A percentile compares a stretch with the other conserved stretches of the same genome.
phyloP scores from a whole-genome alignment of 2,113 vertebrate genomes.

The Percina caprodes region DNA sequence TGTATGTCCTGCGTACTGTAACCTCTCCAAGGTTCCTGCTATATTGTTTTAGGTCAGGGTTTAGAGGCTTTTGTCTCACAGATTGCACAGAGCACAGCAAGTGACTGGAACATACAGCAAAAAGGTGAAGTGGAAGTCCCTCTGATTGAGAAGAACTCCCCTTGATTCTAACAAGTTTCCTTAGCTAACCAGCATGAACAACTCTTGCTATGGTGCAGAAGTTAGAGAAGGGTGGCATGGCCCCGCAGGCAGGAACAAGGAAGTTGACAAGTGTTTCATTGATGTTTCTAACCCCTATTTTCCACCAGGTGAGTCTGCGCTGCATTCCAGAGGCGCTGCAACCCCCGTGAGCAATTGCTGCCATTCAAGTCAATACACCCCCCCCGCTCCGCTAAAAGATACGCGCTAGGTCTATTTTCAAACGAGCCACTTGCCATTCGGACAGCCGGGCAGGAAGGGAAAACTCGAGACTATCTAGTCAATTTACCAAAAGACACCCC shows the following conservation, averaged over 20 bases:
- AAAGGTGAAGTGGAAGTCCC: constrained; percentile 15
- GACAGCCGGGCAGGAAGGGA: too few relatives aligned
- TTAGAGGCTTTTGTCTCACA: background rate
- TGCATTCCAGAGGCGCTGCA: too few relatives aligned
- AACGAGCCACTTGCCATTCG: too few relatives aligned
- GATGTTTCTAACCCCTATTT: background rate
- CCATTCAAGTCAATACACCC: too few relatives aligned
- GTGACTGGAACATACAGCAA: background rate
- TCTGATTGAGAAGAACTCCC: background rate
- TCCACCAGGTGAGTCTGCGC: too few relatives aligned
- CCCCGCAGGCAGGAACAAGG: background rate
- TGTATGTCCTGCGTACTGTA: background rate
- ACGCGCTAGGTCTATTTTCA: too few relatives aligned
- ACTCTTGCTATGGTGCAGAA: background rate
- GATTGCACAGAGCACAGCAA: constrained; percentile 7
- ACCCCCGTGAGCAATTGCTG: too few relatives aligned
- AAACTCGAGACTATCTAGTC: too few relatives aligned
- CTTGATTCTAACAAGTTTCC: constrained; percentile 12
- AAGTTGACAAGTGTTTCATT: constrained; percentile 8
- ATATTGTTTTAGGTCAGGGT: background rate
- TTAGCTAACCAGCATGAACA: constrained; percentile 4
- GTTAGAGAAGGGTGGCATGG: background rate
- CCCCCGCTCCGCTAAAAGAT: too few relatives aligned
- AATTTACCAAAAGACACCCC: too few relatives aligned
- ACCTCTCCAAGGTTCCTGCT: background rate